A percentile compares a stretch with the other conserved stretches of the same genome.
These are phyloP conservation scores for Neotoxoptera formosana DNA, from an alignment of 1,140 invertebrate genomes.

Conservation along the genomic window DNA sequence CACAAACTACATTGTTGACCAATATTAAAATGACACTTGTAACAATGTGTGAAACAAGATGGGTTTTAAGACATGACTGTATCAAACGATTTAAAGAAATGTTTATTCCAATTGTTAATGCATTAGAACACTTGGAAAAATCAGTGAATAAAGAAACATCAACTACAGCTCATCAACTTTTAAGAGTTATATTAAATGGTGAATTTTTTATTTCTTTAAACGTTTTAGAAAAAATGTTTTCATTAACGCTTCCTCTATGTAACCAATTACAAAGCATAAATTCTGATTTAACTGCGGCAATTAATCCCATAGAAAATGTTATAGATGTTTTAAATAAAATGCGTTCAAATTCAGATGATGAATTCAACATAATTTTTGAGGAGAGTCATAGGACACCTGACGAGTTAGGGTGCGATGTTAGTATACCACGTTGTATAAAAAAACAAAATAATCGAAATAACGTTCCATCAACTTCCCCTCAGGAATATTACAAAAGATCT, in stretches of 20 bases:
- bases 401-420: constrained; percentile 19
- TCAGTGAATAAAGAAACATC: constrained; percentile 39
- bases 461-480: too few species aligned
- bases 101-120: constrained; percentile 12
- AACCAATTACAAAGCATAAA: neutral
- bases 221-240: too few species aligned
- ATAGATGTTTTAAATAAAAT: constrained; percentile 34
- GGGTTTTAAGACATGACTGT: constrained; percentile 30
- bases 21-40: too few species aligned
- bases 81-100: constrained; percentile 21
- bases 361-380: constrained; percentile 30
- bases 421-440: constrained; percentile 7
- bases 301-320: constrained; percentile 24
- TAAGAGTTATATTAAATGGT: neutral
- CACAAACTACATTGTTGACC: neutral
- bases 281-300: constrained; percentile 16
- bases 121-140: constrained; percentile 35
- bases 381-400: neutral
- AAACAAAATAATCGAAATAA: too few species aligned
- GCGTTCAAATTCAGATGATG: constrained; percentile 16
- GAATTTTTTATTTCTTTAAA: too few species aligned
- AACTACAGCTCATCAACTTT: constrained; percentile 36
- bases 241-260: constrained; percentile 3
- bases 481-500: too few species aligned
- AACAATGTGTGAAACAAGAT: constrained; percentile 31